Conservation (phyloP, 2,113 vertebrate species). For the Tursiops truncatus region DNA sequence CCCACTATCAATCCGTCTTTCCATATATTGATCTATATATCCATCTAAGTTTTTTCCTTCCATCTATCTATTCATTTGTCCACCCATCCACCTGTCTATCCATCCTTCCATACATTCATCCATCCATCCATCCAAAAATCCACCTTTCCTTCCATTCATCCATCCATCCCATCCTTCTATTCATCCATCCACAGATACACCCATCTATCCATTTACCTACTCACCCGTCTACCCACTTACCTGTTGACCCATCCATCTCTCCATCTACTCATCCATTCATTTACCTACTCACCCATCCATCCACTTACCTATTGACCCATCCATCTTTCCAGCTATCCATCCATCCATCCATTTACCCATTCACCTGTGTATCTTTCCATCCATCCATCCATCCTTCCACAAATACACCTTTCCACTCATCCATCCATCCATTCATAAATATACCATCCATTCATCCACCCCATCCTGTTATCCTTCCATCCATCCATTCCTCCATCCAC, state of each 20-base stretch:
- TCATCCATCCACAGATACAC: neutral
- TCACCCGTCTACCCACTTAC: too few relatives aligned
- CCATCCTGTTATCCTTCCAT: neutral
- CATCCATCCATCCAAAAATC: accelerated
- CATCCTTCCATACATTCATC: too few relatives aligned
- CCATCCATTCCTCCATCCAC: neutral
- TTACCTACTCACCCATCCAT: neutral
- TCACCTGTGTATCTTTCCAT: neutral
- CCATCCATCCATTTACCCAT: neutral
- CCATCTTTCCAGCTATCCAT: accelerated
- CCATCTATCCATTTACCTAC: neutral
- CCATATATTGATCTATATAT: accelerated
- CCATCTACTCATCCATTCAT: neutral
- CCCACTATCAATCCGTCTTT: neutral
- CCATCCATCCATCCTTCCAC: neutral
- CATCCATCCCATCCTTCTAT: too few relatives aligned
- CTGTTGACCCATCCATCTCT: neutral
- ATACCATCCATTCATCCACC: neutral
- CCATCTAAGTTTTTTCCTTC: neutral
- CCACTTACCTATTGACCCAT: neutral
- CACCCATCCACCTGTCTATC: neutral
- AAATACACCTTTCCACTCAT: too few relatives aligned
- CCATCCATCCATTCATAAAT: neutral
- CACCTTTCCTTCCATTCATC: too few relatives aligned
- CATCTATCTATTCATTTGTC: accelerated